Evolutionary conservation across 2,113 vertebrate genomes (phyloP), one percentile per base, ranked within the genome.

Genomic region (Epinephelus lanceolatus): DNA sequence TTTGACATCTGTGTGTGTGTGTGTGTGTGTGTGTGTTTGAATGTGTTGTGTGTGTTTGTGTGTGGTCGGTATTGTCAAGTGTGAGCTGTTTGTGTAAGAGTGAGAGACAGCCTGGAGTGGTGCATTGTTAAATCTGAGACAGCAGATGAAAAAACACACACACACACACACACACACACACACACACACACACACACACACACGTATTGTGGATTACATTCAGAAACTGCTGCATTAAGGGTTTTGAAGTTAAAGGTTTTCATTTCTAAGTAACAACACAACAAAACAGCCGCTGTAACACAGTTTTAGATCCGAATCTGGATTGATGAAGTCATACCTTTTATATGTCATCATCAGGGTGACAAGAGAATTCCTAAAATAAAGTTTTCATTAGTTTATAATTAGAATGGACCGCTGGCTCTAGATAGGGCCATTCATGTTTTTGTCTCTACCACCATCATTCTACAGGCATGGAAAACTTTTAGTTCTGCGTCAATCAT

Each of bases 51-150:
- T 69, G 13, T 51, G 51, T 19, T 49, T 71, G 63, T 71, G 49
- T 86, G 71, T 68, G 61, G 21, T 40, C 9, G 23, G 71, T 70
- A 45, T 70, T 55, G 52, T 66, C 19, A n/a, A 47, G 27, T 56
- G 65, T 45, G 45, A 75, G 52, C 19, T 74, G 60, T 84, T 52
- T 78, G 66, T 71, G 40, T 71, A 33, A 75, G 60, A 79, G 49
- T 51, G 73, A 74, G 59, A 81, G 84, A 81, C 61, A 68, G 59
- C 59, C 71, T 76, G 65, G 30, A 86, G 84, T 57, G 63, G 70
- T 75, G 57, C 65, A 68, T 81, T 81, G 66, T 85, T 82, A 59
- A 51, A 49, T 27, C 7, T 71, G 51, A 73, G 61, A 79, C 65
- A 40, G 66, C 23, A 57, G 3, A 25, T 55, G 10, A 79, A 19